Percentiles rank a stretch among this genome's conserved stretches.
phyloP scores from a whole-genome alignment of 2,888 invertebrate genomes.

The Parasteatoda lunata region DNA sequence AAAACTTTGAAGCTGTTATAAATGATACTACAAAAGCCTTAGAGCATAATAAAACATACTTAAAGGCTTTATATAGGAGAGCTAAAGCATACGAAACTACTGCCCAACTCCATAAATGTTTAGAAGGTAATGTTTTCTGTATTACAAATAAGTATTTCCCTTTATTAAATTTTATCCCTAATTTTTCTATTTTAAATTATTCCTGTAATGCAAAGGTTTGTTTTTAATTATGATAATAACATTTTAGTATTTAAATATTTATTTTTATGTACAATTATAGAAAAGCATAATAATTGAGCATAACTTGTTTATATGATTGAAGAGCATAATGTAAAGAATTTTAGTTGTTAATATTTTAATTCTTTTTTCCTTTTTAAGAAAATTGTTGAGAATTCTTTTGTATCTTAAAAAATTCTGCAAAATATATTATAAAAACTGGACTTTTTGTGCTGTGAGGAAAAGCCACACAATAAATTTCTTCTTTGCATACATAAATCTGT shows the following conservation, averaged over 20 bases:
- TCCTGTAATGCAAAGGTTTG: background rate
- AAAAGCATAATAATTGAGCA: too few relatives aligned
- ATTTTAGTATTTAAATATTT: background rate
- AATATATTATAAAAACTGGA: too few relatives aligned
- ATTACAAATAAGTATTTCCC: too few relatives aligned
- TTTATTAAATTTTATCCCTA: background rate
- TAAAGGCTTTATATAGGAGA: slow-evolving; percentile 89
- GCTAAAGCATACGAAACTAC: slow-evolving; percentile 83
- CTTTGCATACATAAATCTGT: too few relatives aligned
- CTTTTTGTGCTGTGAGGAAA: too few relatives aligned
- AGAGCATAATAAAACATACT: slow-evolving; percentile 87
- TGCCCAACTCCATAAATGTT: slow-evolving; percentile 84
- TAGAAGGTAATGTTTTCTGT: slow-evolving; percentile 78
- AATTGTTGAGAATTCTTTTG: too few relatives aligned
- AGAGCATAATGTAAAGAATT: too few relatives aligned
- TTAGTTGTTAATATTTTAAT: too few relatives aligned
- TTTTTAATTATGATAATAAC: background rate
- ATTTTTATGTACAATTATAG: background rate
- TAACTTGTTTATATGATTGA: too few relatives aligned
- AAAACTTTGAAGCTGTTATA: slow-evolving; percentile 88
- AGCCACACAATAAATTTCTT: too few relatives aligned
- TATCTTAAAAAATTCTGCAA: too few relatives aligned
- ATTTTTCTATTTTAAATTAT: slow-evolving; percentile 28
- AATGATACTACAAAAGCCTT: slow-evolving; percentile 91
- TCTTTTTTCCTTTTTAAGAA: too few relatives aligned